These are phyloP conservation scores for Yponomeuta malinellus DNA, from an alignment of 2,888 invertebrate genomes.

Conservation along the genomic window DNA sequence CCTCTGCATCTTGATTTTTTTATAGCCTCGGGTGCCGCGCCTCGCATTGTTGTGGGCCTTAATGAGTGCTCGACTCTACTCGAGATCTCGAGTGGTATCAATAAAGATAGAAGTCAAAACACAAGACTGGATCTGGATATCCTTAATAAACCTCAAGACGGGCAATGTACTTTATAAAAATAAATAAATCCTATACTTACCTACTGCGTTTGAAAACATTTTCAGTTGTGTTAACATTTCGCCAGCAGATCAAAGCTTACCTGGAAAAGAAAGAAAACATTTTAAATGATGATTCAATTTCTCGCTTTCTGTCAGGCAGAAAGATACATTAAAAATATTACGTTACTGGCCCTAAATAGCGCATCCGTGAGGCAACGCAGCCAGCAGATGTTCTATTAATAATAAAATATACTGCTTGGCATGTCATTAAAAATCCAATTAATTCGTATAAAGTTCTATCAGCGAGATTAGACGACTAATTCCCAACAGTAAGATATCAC, in stretches of 20 bases:
- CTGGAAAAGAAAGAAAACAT: conserved; percentile 33
- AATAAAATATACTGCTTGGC: conserved; percentile 31
- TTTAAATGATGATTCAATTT: conserved; percentile 12
- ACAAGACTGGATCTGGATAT: not conserved
- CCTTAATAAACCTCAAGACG: conserved; percentile 3
- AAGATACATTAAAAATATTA: conserved; percentile 12
- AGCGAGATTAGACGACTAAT: conserved; percentile 27
- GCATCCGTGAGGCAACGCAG: conserved; percentile 30
- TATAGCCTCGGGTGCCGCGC: conserved; percentile 61
- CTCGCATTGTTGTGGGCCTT: conserved; percentile 64
- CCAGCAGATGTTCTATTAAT: conserved; percentile 56
- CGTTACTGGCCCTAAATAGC: conserved; percentile 26
- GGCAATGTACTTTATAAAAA: not conserved
- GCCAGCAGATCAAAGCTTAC: conserved; percentile 27
- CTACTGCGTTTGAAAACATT: not conserved
- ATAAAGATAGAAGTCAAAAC: conserved; percentile 8
- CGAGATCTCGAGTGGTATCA: conserved; percentile 12
- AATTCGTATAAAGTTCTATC: conserved; percentile 45
- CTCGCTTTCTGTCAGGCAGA: not conserved
- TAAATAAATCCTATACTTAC: not conserved
- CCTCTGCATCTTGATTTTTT: conserved; percentile 64
- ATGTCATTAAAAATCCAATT: conserved; percentile 52
- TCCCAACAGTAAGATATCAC: conserved; percentile 28
- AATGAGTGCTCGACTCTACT: conserved; percentile 40
- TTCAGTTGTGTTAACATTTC: not conserved